These are phyloP conservation scores for Chloroclysta siterata DNA, from an alignment of 2,888 invertebrate species.

Conservation along the genomic window DNA sequence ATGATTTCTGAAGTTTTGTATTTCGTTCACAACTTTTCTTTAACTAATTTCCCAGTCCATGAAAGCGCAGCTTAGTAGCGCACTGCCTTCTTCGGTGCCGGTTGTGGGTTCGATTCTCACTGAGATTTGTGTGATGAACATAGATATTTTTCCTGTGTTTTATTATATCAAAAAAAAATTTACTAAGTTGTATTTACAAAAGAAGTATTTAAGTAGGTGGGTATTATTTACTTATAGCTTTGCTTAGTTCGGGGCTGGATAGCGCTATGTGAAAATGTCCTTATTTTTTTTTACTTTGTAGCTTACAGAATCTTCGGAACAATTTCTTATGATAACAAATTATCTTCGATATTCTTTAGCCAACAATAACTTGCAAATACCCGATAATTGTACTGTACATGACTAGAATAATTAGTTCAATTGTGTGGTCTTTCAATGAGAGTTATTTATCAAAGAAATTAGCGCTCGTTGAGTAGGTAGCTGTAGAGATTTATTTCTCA, in stretches of 20 bases:
- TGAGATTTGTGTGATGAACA: not conserved
- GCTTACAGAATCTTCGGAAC: not conserved
- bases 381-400: not conserved
- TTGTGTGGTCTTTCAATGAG: conserved; percentile 11
- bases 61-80: too few species aligned
- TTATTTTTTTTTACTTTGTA: too few species aligned
- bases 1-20: too few species aligned
- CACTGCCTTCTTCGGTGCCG: not conserved
- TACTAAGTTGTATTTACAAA: too few species aligned
- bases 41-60: too few species aligned
- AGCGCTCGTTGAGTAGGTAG: conserved; percentile 1
- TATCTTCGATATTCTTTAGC: conserved; percentile 7
- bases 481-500: not conserved
- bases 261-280: too few species aligned
- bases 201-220: too few species aligned
- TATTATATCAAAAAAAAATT: too few species aligned
- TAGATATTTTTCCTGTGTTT: too few species aligned
- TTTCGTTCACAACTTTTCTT: not conserved
- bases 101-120: too few species aligned
- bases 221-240: too few species aligned
- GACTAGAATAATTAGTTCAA: conserved; percentile 7
- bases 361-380: conserved; percentile 14
- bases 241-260: too few species aligned
- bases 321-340: conserved; percentile 6
- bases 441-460: conserved; percentile 11